Base-by-base conservation (phyloP, 2,888 invertebrate genomes). In the Plebejus anna region DNA sequence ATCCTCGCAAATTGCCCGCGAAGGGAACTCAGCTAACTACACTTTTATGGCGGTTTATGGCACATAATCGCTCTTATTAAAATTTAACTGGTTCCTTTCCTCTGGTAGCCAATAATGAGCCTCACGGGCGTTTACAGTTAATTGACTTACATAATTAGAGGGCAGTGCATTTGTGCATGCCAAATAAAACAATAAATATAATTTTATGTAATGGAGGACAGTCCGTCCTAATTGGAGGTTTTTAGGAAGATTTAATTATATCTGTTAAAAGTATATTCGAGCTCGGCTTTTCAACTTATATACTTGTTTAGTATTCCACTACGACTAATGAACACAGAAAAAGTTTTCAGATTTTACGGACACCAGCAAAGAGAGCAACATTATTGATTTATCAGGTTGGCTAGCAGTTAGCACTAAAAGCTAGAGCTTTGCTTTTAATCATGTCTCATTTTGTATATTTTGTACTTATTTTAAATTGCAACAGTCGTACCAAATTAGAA, bases 51-150 rank as follows among this genome's bases (percentile, higher is more conserved):
- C 90, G 80, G 86, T 93, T 92, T 94, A 94, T 89, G 87, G 85
- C 82, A 79, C 89, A 89, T 93, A 94, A 94, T 94, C 89, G 89
- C 86, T 90, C 92, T 90, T 92, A 93, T 92, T 93, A 94, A 91
- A 92, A 87, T 90, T 88, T 90, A 91, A 92, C 88, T 91, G 88
- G 89, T 88, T 86, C 89, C 89, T 89, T 91, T 88, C 87, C 89
- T 87, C 81, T 85, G 83, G 85, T 84, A 84, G 85, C 87, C 85
- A 81, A 83, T 87, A 86, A 88, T 82, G 82, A 84, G 83, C 85
- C 84, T 84, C 84, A 83, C 80, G 80, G 84, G 84, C 82, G 82
- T 83, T 82, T 82, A 84, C 83, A 81, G 81, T 83, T 83, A 83
- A 82, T 81, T 79, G 78, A 75, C 81, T 83, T 82, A 82, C 83